phyloP scores from a whole-genome alignment of 2,888 invertebrate genomes.

The Panzeria rudis region DNA sequence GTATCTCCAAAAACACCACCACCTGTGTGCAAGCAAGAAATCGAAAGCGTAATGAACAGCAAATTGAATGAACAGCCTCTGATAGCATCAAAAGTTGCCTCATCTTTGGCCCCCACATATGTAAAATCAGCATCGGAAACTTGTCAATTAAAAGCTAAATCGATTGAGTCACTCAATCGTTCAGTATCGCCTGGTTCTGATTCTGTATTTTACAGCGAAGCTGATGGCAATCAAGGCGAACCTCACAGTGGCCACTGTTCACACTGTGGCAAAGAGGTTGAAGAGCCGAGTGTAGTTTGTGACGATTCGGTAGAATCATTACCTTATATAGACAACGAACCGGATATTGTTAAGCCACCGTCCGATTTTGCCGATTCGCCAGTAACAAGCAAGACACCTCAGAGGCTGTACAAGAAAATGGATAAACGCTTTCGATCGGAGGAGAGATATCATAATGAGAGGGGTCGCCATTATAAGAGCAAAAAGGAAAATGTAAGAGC shows the following conservation, averaged over 20 bases:
- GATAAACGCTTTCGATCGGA: slow-evolving; percentile 92
- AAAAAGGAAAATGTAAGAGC: slow-evolving; percentile 90
- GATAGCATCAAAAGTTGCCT: slow-evolving; percentile 5
- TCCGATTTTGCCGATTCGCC: slow-evolving; percentile 95
- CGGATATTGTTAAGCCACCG: slow-evolving; percentile 93
- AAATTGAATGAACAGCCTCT: slow-evolving; percentile 36
- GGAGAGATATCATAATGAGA: slow-evolving; percentile 86
- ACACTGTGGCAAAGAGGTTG: slow-evolving; percentile 93
- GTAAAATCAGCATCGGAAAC: slow-evolving; percentile 78
- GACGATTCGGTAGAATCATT: slow-evolving; percentile 83
- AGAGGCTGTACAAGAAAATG: slow-evolving; percentile 89
- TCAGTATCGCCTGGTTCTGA: slow-evolving; percentile 96
- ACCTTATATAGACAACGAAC: slow-evolving; percentile 84
- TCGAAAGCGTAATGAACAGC: slow-evolving; percentile 36
- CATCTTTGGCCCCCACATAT: slow-evolving; percentile 41
- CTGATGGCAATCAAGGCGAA: slow-evolving; percentile 84
- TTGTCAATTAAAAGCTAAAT: slow-evolving; percentile 89
- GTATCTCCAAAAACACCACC: slow-evolving; percentile 83
- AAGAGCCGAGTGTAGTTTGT: slow-evolving; percentile 84
- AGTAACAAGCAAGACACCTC: slow-evolving; percentile 84
- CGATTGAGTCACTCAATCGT: slow-evolving; percentile 91
- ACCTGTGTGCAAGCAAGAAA: slow-evolving; percentile 77
- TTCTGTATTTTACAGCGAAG: slow-evolving; percentile 94
- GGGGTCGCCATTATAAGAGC: slow-evolving; percentile 86
- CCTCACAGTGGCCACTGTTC: slow-evolving; percentile 88